Evolutionary conservation across 2,113 vertebrate genomes (phyloP), one percentile per base, ranked within the genome.

Genomic region (Prolemur simus): DNA sequence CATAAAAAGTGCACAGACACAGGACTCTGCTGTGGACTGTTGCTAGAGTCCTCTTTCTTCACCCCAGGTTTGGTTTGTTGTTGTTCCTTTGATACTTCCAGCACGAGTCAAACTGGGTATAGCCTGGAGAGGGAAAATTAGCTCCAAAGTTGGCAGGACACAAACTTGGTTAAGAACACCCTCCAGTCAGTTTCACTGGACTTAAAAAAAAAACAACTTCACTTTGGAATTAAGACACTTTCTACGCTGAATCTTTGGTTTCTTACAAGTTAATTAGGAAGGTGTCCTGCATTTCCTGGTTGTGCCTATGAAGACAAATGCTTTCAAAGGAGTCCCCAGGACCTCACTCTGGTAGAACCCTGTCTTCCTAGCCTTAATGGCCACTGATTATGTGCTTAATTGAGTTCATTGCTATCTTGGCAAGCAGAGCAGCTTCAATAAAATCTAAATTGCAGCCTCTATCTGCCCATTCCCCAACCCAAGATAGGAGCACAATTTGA

Each of bases 191-290:
- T 56, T 84, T 52, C 56, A 29, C 49, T 80, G 45, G 39, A 82
- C 63, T 91, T 86, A 68, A 54, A 52, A 42, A 52, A 54, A 52
- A 54, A 54, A 63, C 29, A 63, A 29, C 13, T 92, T 94, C 64
- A 94, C 32, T 76, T 73, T 74, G 37, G 45, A 91, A 89, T 58
- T 63, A 69, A 89, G 42, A 93, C 37, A 87, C 27, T 95, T 97
- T 93, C 85, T 63, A 80, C 73, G 37, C 60, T 42, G 15, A 86
- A 68, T 32, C 12, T 83, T 89, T 92, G 49, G 6, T 39, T 77
- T 96, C 91, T 92, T 81, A 81, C n/a, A 84, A 83, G 52, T 87
- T 95, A 93, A 97, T 87, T 93, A 66, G 39, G 32, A 89, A 37
- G 45, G 78, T 97, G 91, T 89, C 78, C 78, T 95, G 58, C 25